Conservation (phyloP, 2,888 invertebrate species). For the Megamerina dolium region DNA sequence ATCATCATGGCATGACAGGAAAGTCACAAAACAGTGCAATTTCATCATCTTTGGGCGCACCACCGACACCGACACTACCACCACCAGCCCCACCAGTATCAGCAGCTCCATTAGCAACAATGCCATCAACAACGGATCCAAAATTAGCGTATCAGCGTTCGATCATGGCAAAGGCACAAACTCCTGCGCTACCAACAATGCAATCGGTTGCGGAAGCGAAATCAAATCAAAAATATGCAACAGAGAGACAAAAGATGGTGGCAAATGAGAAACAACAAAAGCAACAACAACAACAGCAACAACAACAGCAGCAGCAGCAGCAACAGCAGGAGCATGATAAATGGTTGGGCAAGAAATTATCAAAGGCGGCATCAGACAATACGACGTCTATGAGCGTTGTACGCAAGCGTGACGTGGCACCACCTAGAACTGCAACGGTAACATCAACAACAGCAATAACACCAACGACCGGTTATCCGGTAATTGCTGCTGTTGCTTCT, state of each 20-base stretch:
- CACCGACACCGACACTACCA: neutral
- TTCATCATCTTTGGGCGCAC: neutral
- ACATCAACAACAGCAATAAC: conserved; percentile 1
- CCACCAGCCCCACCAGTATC: neutral
- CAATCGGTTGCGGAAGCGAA: neutral
- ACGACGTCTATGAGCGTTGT: neutral
- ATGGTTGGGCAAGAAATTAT: conserved; percentile 1
- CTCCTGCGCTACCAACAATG: neutral
- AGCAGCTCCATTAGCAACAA: neutral
- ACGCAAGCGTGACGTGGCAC: no score
- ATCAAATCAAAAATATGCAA: neutral
- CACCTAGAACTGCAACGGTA: conserved; percentile 2
- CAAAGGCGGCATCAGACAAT: conserved; percentile 1
- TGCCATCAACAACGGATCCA: neutral
- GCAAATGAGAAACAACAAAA: conserved; percentile 1
- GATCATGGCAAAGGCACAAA: neutral
- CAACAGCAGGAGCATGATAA: conserved; percentile 7
- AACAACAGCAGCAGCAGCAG: conserved; percentile 12
- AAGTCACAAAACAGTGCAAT: conserved; percentile 1
- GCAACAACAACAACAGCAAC: no score
- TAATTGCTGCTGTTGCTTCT: no score
- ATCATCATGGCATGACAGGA: neutral
- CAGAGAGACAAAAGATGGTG: neutral
- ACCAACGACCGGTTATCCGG: no score
- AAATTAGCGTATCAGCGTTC: neutral